A percentile compares a stretch with the other conserved stretches of the same genome.
Conservation (phyloP, 2,113 vertebrate genomes). For the Etia nguti region DNA sequence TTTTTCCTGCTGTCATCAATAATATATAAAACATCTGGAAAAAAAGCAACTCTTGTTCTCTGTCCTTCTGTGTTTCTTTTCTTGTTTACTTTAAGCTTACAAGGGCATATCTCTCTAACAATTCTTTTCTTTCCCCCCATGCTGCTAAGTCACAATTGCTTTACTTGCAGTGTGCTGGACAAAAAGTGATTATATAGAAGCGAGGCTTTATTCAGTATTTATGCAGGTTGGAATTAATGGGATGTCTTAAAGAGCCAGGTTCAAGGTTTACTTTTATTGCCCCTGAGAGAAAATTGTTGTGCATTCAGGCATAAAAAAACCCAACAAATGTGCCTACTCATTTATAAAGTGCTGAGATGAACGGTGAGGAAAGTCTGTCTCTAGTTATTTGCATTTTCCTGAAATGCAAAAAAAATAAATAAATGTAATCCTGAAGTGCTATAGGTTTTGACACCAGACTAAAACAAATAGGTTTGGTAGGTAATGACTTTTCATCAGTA, state of each 20-base stretch:
- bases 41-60: slow-evolving; percentile 21
- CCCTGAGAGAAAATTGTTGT: slow-evolving; percentile 16
- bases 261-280: slow-evolving; percentile 29
- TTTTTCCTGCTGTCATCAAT: slow-evolving; percentile 62
- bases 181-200: neutral
- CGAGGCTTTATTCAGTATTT: neutral
- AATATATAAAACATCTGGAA: slow-evolving; percentile 68
- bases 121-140: neutral
- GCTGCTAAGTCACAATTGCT: neutral
- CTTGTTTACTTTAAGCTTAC: neutral
- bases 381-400: neutral
- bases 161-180: neutral
- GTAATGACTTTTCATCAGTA: neutral
- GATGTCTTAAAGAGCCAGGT: slow-evolving; percentile 1
- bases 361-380: neutral
- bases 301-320: slow-evolving; percentile 11
- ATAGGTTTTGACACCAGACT: neutral
- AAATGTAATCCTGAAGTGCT: neutral
- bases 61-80: slow-evolving; percentile 29
- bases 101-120: neutral
- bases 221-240: slow-evolving; percentile 14
- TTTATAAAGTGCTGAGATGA: neutral
- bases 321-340: slow-evolving; percentile 6
- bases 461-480: neutral
- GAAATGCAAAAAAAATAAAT: neutral